Base-by-base conservation (phyloP, 2,113 vertebrate genomes). In the Mohoua ochrocephala region DNA sequence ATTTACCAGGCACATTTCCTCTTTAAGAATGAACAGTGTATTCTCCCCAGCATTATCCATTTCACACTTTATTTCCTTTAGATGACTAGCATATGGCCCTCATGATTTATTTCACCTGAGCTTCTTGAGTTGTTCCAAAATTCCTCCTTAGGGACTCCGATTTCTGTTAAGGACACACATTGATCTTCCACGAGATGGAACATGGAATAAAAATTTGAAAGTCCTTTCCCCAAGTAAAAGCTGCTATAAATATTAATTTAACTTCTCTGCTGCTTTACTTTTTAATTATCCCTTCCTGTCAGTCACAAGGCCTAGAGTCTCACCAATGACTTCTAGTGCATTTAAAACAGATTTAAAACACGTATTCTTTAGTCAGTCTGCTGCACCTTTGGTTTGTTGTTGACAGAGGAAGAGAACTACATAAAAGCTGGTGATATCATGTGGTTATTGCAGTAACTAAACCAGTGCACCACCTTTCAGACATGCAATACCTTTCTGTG, bases 401-500 rank as follows among this genome's bases (percentile, higher is more conserved):
- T 64, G 61, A 9, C 33, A 69, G 73, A 64, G 37, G 23, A 78
- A 65, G 35, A 63, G 26, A 70, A 9, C 16, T 10, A 5, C 6
- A 6, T 13, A 24, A 12, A 35, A 52, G 11, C 5, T 33, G 42
- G 33, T 45, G 33, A 18, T 42, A 22, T 0, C 2, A 1, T 7
- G 27, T 53, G 63, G 54, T 35, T 83, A 61, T 9, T 70, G 39
- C 39, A 54, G 11, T 17, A 63, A 71, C 15, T 11, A 12, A 64
- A 42, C 2, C 59, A 65, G 31, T 3, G 13, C 47, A 45, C 6
- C 60, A 2, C 35, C 77, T 60, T 31, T 45, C 74, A 83, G 37
- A 4, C 15, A 11, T 45, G 7, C 5, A 19, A 13, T 3, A 31
- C 16, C 44, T 39, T 5, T 35, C 24, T 3, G 0, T 5, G 19